Evolutionary conservation across 2,113 vertebrate species (phyloP).

Genomic region (Epinephelus lanceolatus): DNA sequence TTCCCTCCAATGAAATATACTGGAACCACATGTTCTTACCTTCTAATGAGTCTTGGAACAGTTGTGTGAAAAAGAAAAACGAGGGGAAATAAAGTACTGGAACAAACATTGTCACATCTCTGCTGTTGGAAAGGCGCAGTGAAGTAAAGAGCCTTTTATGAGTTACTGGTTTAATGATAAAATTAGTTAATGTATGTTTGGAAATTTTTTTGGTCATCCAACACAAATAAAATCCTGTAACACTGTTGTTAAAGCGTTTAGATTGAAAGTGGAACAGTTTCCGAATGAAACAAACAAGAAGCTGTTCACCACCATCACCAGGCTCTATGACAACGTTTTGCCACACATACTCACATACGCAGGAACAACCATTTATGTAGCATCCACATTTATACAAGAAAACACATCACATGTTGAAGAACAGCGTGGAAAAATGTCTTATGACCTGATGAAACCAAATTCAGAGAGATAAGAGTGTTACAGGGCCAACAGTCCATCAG

Average conservation of each 20-base stretch:
- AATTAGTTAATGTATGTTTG: not conserved
- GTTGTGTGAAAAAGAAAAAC: not conserved
- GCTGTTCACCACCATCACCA: not conserved
- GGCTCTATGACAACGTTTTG: not conserved
- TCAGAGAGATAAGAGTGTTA: conserved; percentile 36
- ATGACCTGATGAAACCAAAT: conserved; percentile 1
- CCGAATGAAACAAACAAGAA: not conserved
- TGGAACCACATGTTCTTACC: conserved; percentile 14
- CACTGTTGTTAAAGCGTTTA: not conserved
- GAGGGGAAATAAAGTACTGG: not conserved
- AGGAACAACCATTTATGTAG: not conserved
- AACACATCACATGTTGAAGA: not conserved
- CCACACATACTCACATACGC: not conserved
- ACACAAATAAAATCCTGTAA: not conserved
- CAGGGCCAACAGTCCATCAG: not conserved
- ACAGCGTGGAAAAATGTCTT: conserved; percentile 23
- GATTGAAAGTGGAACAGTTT: not conserved
- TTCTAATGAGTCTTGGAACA: not conserved
- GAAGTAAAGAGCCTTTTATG: not conserved
- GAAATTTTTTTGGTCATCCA: conserved; percentile 1
- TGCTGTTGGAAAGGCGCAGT: not conserved
- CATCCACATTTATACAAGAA: not conserved
- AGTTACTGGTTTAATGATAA: not conserved
- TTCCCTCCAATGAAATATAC: conserved; percentile 3
- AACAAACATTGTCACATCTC: conserved; percentile 15